These are phyloP conservation scores for Mormyrops attenuatus DNA, from an alignment of 2,797 vertebrate species.

Conservation along the genomic window DNA sequence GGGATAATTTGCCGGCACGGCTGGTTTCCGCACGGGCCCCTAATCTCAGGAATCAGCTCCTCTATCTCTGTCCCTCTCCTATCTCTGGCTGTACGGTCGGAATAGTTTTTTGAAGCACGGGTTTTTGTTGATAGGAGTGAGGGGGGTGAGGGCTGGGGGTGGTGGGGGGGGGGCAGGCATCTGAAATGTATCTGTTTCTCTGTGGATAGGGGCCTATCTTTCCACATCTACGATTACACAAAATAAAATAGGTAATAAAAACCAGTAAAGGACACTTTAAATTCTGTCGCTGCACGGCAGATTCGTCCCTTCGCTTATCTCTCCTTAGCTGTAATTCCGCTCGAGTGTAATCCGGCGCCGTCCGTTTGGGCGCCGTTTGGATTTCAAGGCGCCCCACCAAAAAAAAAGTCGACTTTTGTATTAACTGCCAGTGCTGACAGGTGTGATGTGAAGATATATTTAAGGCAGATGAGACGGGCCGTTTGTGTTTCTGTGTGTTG, in stretches of 20 bases:
- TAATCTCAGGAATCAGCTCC: conserved; percentile 21
- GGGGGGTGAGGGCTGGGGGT: conserved; percentile 17
- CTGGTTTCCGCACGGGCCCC: conserved; percentile 26
- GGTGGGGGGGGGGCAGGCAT: conserved; percentile 36
- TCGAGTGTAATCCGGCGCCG: background rate
- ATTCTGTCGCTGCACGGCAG: background rate
- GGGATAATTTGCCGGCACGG: conserved; percentile 28
- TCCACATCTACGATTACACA: background rate
- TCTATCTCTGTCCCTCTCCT: background rate
- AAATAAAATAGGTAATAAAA: background rate
- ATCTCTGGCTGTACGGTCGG: conserved; percentile 27
- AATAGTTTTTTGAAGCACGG: background rate
- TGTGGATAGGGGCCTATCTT: background rate
- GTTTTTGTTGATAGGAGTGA: background rate
- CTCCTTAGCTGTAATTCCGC: background rate
- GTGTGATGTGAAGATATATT: conserved; percentile 11
- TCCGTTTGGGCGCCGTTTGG: background rate
- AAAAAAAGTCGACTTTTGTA: background rate
- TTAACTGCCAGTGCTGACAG: background rate
- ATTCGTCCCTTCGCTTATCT: background rate
- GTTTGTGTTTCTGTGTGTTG: conserved; percentile 30
- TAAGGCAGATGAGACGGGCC: conserved; percentile 33
- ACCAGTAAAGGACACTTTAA: background rate
- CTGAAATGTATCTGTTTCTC: background rate
- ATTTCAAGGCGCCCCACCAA: background rate